phyloP scores from a whole-genome alignment of 2,888 invertebrate genomes.

The Tenthredo amoena region DNA sequence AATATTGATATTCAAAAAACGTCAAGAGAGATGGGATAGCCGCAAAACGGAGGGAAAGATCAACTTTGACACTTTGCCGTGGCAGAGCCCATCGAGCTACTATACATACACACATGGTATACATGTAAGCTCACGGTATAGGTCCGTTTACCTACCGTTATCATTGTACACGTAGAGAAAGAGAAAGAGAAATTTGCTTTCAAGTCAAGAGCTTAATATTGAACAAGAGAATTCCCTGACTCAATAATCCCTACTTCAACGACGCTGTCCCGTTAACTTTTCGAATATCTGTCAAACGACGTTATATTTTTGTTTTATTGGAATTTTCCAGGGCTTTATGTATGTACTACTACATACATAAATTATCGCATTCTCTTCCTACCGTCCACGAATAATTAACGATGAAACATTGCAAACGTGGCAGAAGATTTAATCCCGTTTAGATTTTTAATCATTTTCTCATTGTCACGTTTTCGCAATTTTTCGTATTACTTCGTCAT shows the following conservation, averaged over 20 bases:
- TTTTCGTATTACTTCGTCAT: neutral
- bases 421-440: neutral
- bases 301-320: neutral
- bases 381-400: neutral
- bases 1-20: constrained; percentile 23
- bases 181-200: constrained; percentile 9
- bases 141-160: neutral
- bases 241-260: constrained; percentile 14
- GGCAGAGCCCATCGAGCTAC: neutral
- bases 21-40: constrained; percentile 5
- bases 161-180: neutral
- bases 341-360: neutral
- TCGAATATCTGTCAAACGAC: constrained; percentile 27
- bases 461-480: neutral
- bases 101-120: neutral
- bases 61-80: constrained; percentile 25
- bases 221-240: neutral
- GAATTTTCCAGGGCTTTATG: neutral
- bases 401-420: no score
- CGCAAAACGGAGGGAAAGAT: constrained; percentile 20
- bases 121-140: neutral
- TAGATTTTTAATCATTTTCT: neutral
- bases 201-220: constrained; percentile 5
- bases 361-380: neutral
- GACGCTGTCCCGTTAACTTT: constrained; percentile 4